Conservation (phyloP, 2,888 invertebrate species). For the Eledona agricola region DNA sequence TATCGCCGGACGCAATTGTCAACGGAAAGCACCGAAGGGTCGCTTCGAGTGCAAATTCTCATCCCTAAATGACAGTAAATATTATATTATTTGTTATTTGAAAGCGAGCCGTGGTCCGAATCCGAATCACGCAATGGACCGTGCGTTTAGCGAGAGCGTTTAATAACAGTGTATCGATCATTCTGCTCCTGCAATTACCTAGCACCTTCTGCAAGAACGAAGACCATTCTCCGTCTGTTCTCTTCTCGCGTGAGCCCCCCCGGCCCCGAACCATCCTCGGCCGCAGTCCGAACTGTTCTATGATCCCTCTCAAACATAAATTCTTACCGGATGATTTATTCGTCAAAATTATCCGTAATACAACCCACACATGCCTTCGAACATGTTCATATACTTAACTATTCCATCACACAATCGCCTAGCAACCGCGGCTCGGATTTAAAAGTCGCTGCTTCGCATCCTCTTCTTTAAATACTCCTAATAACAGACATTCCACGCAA, state of each 20-base stretch:
- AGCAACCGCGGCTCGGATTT: too few relatives aligned
- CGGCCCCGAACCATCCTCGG: conserved; percentile 31
- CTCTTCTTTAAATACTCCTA: conserved; percentile 13
- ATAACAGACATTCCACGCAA: conserved; percentile 16
- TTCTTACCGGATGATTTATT: conserved; percentile 43
- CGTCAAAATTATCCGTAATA: conserved; percentile 44
- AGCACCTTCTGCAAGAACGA: conserved; percentile 51
- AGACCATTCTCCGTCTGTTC: conserved; percentile 41
- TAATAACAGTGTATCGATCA: conserved; percentile 55
- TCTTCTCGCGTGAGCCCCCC: conserved; percentile 40
- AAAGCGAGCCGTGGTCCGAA: conserved; percentile 19
- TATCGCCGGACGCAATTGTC: conserved; percentile 24
- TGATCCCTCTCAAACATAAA: conserved; percentile 44
- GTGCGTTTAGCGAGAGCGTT: conserved; percentile 52
- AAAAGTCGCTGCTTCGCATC: too few relatives aligned
- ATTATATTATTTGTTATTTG: conserved; percentile 35
- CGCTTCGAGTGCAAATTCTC: conserved; percentile 14
- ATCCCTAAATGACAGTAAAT: conserved; percentile 24
- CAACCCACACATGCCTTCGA: conserved; percentile 41
- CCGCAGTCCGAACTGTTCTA: conserved; percentile 39
- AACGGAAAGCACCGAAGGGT: conserved; percentile 11
- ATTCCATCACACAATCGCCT: conserved; percentile 25
- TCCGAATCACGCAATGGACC: conserved; percentile 33
- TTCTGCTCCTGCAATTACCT: conserved; percentile 53
- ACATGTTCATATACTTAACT: conserved; percentile 39